Conservation (phyloP, 2,797 vertebrate genomes). For the Squalus acanthias region DNA sequence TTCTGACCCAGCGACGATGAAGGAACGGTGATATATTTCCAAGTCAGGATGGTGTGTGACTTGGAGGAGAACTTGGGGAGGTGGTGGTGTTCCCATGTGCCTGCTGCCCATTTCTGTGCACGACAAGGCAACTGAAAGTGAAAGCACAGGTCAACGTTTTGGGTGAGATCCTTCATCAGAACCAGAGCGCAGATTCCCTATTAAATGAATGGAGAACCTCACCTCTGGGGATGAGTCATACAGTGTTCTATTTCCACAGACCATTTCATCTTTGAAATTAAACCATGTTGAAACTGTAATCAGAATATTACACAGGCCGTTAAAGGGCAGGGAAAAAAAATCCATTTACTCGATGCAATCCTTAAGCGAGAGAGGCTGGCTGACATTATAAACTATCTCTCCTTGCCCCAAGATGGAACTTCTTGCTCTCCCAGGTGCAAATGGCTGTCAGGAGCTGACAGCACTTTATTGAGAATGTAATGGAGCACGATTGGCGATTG, state of each 20-base stretch:
- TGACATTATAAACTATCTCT: background rate
- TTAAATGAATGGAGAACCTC: background rate
- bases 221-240: background rate
- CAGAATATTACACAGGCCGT: background rate
- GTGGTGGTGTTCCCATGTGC: no score
- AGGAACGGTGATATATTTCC: no score
- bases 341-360: background rate
- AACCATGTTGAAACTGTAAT: background rate
- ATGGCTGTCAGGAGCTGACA: background rate
- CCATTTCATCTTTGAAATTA: background rate
- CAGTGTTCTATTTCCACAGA: background rate
- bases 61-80: no score
- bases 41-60: no score
- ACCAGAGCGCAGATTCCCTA: background rate
- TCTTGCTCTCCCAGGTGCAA: background rate
- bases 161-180: background rate
- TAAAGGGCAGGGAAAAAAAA: background rate
- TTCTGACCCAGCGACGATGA: no score
- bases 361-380: background rate
- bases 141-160: background rate
- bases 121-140: background rate
- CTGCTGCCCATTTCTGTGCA: background rate
- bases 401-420: background rate
- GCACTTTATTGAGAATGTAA: background rate
- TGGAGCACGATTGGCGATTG: background rate